Percentiles rank a stretch among this genome's conserved stretches.
Conservation (phyloP, 2,797 vertebrate species). For the Babyrousa celebensis region DNA sequence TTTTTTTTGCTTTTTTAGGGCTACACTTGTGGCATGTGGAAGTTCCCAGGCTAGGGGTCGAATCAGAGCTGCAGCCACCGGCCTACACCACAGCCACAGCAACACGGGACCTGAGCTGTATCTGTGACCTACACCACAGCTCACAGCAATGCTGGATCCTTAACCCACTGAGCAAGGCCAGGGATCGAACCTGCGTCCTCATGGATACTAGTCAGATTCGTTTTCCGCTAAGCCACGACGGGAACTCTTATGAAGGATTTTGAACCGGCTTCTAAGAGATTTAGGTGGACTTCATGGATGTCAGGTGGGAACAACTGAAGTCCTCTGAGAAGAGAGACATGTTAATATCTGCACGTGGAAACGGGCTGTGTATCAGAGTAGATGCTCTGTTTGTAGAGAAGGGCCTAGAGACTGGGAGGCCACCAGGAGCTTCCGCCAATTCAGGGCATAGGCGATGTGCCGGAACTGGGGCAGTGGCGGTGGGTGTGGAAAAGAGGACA, state of each 20-base stretch:
- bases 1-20: too few relatives aligned
- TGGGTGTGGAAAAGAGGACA: neutral
- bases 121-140: too few relatives aligned
- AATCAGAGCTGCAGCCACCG: too few relatives aligned
- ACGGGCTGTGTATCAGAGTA: neutral
- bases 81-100: too few relatives aligned
- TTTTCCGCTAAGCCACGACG: too few relatives aligned
- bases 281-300: neutral
- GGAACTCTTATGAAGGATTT: neutral
- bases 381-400: neutral
- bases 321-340: neutral
- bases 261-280: neutral
- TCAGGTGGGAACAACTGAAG: neutral
- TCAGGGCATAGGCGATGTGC: neutral
- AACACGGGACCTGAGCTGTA: too few relatives aligned
- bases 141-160: too few relatives aligned
- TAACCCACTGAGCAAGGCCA: too few relatives aligned
- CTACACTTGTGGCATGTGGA: too few relatives aligned
- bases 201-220: too few relatives aligned
- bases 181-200: too few relatives aligned
- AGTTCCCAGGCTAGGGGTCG: too few relatives aligned
- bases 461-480: neutral
- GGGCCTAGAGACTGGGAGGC: neutral
- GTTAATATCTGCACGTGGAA: neutral
- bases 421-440: neutral